Evolutionary conservation across 2,797 vertebrate species (phyloP).

Genomic region (Clamator glandarius): DNA sequence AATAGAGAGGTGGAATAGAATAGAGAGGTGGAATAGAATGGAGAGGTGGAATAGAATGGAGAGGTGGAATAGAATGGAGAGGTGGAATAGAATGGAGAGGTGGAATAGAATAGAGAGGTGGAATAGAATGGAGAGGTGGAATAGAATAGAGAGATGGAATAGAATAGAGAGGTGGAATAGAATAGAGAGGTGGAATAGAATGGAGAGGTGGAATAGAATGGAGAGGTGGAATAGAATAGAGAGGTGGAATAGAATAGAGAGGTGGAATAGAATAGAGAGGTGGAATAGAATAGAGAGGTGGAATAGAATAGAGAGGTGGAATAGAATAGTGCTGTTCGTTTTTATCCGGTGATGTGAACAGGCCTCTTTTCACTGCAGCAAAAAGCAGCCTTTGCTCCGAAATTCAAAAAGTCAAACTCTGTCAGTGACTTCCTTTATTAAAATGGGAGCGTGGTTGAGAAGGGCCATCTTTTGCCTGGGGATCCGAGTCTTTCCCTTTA

Average conservation of each 20-base stretch:
- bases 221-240: rapidly evolving
- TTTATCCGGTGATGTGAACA: rapidly evolving
- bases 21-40: rapidly evolving
- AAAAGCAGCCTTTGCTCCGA: not conserved
- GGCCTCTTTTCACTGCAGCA: not conserved
- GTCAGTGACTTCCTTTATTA: not conserved
- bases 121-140: rapidly evolving
- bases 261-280: rapidly evolving
- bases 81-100: rapidly evolving
- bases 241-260: rapidly evolving
- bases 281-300: rapidly evolving
- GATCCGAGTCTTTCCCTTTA: not conserved
- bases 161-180: rapidly evolving
- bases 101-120: rapidly evolving
- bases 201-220: rapidly evolving
- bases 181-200: rapidly evolving
- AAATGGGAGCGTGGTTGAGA: not conserved
- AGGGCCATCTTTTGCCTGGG: not conserved
- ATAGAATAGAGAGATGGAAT: no score
- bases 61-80: rapidly evolving
- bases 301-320: rapidly evolving
- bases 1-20: rapidly evolving
- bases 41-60: rapidly evolving
- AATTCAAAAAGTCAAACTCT: not conserved
- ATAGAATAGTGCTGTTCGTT: rapidly evolving